A percentile compares a stretch with the other conserved stretches of the same genome.
phyloP scores from a whole-genome alignment of 2,113 vertebrate species.

The Neodontobutis hainanensis region DNA sequence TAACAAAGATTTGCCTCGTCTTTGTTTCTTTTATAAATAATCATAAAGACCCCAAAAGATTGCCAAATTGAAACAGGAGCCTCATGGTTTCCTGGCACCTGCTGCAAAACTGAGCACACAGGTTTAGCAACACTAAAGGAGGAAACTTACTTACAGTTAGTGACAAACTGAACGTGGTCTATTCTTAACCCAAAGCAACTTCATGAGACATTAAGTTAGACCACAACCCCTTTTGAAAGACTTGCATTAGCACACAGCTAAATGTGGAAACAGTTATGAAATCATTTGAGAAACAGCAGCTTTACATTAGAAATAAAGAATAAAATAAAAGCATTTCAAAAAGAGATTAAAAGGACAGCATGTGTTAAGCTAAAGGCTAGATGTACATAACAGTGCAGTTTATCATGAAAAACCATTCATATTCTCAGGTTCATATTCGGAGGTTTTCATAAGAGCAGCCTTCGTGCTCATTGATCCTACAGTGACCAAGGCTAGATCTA shows the following conservation, averaged over 20 bases:
- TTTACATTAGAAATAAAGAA: too few relatives aligned
- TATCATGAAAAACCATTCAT: too few relatives aligned
- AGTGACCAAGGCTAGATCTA: too few relatives aligned
- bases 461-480: too few relatives aligned
- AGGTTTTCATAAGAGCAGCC: too few relatives aligned
- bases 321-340: too few relatives aligned
- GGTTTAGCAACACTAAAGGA: background rate
- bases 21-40: slow-evolving; percentile 17
- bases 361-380: too few relatives aligned
- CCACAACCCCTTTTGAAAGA: background rate
- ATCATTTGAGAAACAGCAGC: background rate
- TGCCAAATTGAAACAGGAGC: too few relatives aligned
- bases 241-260: background rate
- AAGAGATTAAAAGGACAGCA: too few relatives aligned
- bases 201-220: background rate
- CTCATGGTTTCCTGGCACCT: background rate
- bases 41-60: background rate
- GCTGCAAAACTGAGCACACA: background rate
- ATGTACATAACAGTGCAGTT: too few relatives aligned
- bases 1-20: background rate
- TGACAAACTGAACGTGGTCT: background rate
- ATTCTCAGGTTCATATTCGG: too few relatives aligned
- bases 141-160: background rate
- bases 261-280: too few relatives aligned
- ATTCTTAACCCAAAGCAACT: background rate